Conservation (phyloP, 2,797 vertebrate species). For the Cheracebus regulus region DNA sequence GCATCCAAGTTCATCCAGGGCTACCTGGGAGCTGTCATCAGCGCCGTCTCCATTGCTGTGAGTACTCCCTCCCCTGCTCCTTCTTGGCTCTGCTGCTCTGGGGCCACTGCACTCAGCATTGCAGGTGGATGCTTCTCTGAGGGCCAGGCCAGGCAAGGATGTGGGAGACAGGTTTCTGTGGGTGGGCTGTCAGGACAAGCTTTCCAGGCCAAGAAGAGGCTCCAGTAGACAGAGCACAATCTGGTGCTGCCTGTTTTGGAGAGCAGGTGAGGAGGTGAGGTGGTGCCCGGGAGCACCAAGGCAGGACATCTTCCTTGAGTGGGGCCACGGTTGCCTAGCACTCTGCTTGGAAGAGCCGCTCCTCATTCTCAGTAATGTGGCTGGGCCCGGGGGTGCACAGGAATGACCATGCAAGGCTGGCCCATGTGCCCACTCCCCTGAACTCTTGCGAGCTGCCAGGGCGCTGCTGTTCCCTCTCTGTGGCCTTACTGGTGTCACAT, state of each 20-base stretch:
- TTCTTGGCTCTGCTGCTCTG: neutral
- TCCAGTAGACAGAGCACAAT: neutral
- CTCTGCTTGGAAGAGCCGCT: neutral
- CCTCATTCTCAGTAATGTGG: accelerated
- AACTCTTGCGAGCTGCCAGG: neutral
- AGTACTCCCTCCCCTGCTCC: slow-evolving; percentile 82
- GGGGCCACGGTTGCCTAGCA: accelerated
- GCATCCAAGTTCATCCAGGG: slow-evolving; percentile 92
- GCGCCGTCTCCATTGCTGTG: slow-evolving; percentile 95
- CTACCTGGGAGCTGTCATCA: slow-evolving; percentile 94
- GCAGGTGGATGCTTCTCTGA: neutral
- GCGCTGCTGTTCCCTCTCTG: neutral
- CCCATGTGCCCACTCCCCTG: neutral
- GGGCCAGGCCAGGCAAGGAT: neutral
- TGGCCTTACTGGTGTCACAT: neutral
- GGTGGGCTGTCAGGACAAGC: neutral
- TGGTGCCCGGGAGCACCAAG: accelerated
- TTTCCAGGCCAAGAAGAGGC: neutral
- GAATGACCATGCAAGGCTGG: too few species aligned
- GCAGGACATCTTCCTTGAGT: neutral
- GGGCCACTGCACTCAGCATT: neutral
- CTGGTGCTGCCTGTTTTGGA: neutral
- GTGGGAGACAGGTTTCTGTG: neutral
- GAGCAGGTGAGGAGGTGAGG: neutral
- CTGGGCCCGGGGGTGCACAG: accelerated